These are phyloP conservation scores for Butorides virescens DNA, from an alignment of 2,113 vertebrate genomes.

Conservation along the genomic window DNA sequence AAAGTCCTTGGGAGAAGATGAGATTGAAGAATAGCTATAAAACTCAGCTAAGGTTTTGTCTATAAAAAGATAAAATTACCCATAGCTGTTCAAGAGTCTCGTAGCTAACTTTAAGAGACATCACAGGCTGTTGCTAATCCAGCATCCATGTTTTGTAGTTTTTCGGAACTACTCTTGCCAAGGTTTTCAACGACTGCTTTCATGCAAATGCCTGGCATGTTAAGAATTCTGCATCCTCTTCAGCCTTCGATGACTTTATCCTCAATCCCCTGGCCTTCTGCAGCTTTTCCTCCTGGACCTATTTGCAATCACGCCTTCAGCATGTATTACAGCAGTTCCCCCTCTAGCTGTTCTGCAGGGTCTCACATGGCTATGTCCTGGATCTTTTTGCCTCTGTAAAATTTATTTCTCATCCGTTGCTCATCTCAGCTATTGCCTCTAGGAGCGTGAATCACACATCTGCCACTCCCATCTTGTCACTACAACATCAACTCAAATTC, in stretches of 20 bases:
- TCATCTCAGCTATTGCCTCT: not conserved
- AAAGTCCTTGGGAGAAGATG: not conserved
- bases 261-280: not conserved
- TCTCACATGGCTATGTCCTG: not conserved
- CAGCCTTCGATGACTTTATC: not conserved
- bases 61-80: not conserved
- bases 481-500: not conserved
- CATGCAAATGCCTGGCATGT: fast-evolving
- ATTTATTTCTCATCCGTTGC: not conserved
- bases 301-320: not conserved
- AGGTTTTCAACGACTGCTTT: not conserved
- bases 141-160: not conserved
- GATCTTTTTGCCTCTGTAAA: not conserved
- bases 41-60: not conserved
- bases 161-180: not conserved
- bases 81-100: not conserved
- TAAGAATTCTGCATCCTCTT: not conserved
- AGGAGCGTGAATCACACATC: not conserved
- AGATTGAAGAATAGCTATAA: not conserved
- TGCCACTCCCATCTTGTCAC: not conserved
- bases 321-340: not conserved
- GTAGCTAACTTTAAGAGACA: not conserved
- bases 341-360: not conserved
- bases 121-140: not conserved
- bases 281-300: not conserved